These are phyloP conservation scores for Morpho helenor DNA, from an alignment of 2,888 invertebrate genomes.

Conservation along the genomic window DNA sequence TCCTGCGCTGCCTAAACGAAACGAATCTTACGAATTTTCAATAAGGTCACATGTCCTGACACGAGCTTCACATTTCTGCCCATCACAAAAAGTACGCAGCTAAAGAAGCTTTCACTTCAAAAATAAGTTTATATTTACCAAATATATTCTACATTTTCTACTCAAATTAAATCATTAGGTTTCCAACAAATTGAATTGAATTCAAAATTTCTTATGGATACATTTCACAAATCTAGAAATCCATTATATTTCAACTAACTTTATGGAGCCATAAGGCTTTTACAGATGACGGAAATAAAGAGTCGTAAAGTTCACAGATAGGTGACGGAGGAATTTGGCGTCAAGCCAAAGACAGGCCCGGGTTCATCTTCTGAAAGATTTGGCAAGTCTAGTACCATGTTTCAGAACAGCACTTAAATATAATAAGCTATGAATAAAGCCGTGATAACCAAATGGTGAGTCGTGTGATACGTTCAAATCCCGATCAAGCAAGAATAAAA, in stretches of 20 bases:
- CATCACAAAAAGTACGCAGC: too few relatives aligned
- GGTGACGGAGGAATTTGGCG: slow-evolving; percentile 29
- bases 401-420: slow-evolving; percentile 18
- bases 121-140: too few relatives aligned
- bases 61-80: too few relatives aligned
- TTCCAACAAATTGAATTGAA: neutral
- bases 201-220: neutral
- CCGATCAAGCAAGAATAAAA: too few relatives aligned
- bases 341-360: slow-evolving; percentile 19
- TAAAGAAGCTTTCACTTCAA: too few relatives aligned
- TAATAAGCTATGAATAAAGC: neutral
- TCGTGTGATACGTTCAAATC: too few relatives aligned
- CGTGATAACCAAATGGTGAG: neutral
- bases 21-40: too few relatives aligned
- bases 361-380: slow-evolving; percentile 27
- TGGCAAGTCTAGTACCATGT: slow-evolving; percentile 25
- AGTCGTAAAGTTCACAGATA: slow-evolving; percentile 31
- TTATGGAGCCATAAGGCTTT: slow-evolving; percentile 21
- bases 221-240: neutral
- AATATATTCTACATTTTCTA: too few relatives aligned
- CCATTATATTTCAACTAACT: slow-evolving; percentile 20
- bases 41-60: too few relatives aligned
- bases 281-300: slow-evolving; percentile 28
- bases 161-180: too few relatives aligned
- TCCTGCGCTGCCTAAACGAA: too few relatives aligned